Evolutionary conservation across 2,888 invertebrate genomes (phyloP).

Genomic region (Chloroclysta siterata): DNA sequence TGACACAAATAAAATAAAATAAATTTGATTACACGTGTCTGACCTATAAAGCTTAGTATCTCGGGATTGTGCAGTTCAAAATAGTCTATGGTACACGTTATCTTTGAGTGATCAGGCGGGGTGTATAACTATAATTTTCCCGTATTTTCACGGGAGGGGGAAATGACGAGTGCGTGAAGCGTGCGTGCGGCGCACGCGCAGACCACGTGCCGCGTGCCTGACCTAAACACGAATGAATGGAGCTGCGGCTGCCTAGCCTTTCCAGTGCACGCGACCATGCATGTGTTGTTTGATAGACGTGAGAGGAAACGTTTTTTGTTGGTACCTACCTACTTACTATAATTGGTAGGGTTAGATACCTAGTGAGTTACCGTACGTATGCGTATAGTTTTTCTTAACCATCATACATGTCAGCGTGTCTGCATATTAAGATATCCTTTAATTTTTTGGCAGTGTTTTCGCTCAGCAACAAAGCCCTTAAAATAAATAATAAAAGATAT

Average conservation of each 20-base stretch:
- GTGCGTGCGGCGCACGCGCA: conserved; percentile 56
- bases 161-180: conserved; percentile 32
- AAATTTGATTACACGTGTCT: no score
- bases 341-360: not conserved
- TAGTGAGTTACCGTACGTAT: no score
- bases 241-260: conserved; percentile 24
- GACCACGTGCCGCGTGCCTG: conserved; percentile 55
- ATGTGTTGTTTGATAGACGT: conserved; percentile 7
- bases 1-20: not conserved
- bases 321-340: not conserved
- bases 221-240: conserved; percentile 48
- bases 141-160: conserved; percentile 47
- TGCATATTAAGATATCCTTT: no score
- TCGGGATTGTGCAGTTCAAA: not conserved
- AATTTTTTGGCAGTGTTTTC: no score
- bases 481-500: no score
- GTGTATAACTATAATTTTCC: conserved; percentile 45
- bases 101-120: not conserved
- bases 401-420: no score
- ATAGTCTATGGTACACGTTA: not conserved
- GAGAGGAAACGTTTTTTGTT: conserved; percentile 5
- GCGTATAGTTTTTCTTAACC: no score
- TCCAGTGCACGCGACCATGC: conserved; percentile 22
- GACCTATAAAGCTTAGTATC: not conserved
- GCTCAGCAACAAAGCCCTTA: no score